Evolutionary conservation across 2,797 vertebrate genomes (phyloP), one percentile per base, ranked within the genome.

Genomic region (Sebastes steindachneri): DNA sequence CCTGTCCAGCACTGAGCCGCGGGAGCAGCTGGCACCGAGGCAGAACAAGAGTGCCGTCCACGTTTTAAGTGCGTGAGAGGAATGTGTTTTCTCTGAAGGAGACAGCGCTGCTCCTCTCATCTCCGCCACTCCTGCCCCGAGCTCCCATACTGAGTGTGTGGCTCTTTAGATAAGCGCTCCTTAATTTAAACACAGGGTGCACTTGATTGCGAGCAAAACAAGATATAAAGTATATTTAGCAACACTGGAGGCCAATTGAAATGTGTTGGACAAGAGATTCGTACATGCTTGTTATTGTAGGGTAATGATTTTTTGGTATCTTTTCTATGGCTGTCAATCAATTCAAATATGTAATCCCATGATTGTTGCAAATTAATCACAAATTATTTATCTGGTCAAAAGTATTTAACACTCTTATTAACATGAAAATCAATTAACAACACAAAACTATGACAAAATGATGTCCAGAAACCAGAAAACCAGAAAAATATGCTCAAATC

Each of bases 11-110:
- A 63, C 58, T 35, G 74, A 83, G 74, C 77, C 25, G 7, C 71
- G 74, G 82, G 74, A 75, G 86, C 68, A 86, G 85, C 78, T 85
- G 77, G 68, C 78, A 76, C 37, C 12, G 25, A 72, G 14, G 72
- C 82, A 63, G 75, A 83, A 75, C 67, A 25, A 57, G 65, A 79
- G 77, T 25, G 12, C 28, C 55, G 75, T 73, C 51, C 37, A 71
- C 28, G 11, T 72, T 62, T 28, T 17, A 31, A 68, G 63, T 67
- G 55, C 4, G 9, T 69, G 67, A 75, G 68, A 79, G 79, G 76
- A 87, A 72, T 77, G 68, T 71, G 66, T 72, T 85, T 73, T 75
- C 70, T 77, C 29, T 75, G 19, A 77, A 71, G 64, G 68, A 71
- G 72, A 67, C 33, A 0, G 26, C 19, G 28, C 60, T 12, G 58